A percentile compares a stretch with the other conserved stretches of the same genome.
These are phyloP conservation scores for Drosophila santomea DNA, from an alignment of 1,140 invertebrate species.

Conservation along the genomic window DNA sequence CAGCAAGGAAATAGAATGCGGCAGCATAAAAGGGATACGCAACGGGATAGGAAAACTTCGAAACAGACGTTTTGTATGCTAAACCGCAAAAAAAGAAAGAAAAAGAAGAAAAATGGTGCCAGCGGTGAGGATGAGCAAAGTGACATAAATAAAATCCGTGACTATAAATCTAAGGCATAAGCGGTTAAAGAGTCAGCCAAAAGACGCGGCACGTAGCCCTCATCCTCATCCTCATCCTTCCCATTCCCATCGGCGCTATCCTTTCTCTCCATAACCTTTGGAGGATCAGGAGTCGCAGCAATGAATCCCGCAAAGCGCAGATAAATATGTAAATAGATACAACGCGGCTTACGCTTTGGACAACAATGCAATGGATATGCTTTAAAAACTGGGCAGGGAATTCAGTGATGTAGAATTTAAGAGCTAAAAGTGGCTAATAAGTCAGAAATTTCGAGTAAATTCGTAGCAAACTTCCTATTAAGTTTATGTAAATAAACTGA, in stretches of 20 bases:
- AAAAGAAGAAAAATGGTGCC: slow-evolving; percentile 53
- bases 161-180: slow-evolving; percentile 80
- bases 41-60: neutral
- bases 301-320: slow-evolving; percentile 58
- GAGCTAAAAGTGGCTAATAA: neutral
- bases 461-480: too few species aligned
- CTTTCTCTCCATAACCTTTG: neutral
- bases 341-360: slow-evolving; percentile 70
- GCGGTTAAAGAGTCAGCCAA: slow-evolving; percentile 70
- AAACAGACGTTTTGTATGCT: slow-evolving; percentile 56
- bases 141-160: slow-evolving; percentile 82
- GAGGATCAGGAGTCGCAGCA: slow-evolving; percentile 16
- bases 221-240: neutral
- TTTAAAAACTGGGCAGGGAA: slow-evolving; percentile 4
- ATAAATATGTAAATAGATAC: slow-evolving; percentile 82
- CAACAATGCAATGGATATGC: slow-evolving; percentile 49
- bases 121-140: slow-evolving; percentile 46
- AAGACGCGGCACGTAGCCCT: slow-evolving; percentile 46
- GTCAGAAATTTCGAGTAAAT: neutral
- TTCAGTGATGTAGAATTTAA: neutral
- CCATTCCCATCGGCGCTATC: neutral
- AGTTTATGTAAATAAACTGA: neutral
- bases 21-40: neutral
- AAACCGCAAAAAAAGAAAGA: slow-evolving; percentile 72
- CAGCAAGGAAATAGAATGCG: slow-evolving; percentile 15